phyloP scores from a whole-genome alignment of 2,797 vertebrate species.

The Cephalopachus bancanus region DNA sequence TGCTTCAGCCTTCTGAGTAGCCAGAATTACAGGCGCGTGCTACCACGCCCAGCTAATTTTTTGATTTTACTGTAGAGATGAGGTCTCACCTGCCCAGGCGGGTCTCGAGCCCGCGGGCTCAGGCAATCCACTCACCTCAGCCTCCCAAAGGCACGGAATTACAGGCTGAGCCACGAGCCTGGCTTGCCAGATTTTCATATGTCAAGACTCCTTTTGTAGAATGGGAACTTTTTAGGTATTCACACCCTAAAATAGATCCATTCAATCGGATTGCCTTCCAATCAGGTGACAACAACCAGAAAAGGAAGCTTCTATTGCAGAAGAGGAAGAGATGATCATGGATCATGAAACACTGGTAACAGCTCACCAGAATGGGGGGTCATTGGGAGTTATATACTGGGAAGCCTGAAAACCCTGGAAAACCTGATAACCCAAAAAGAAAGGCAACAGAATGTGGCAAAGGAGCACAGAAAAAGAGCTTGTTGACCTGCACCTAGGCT shows the following conservation, averaged over 20 bases:
- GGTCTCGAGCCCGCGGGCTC: too few relatives aligned
- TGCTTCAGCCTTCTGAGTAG: too few relatives aligned
- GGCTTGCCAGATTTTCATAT: not conserved
- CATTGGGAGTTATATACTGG: not conserved
- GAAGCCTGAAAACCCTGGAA: not conserved
- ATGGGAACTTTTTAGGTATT: not conserved
- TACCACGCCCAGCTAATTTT: too few relatives aligned
- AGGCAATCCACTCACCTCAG: too few relatives aligned
- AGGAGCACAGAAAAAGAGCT: not conserved
- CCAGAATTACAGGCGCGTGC: too few relatives aligned
- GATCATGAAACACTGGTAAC: not conserved
- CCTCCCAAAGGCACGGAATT: too few relatives aligned
- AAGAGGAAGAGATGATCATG: not conserved
- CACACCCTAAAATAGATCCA: not conserved
- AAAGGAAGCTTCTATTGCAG: not conserved
- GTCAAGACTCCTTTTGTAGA: not conserved
- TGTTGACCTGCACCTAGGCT: too few relatives aligned
- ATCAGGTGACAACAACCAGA: not conserved
- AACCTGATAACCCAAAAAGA: not conserved
- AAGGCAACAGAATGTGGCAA: not conserved
- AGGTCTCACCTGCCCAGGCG: too few relatives aligned
- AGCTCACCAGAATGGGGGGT: not conserved
- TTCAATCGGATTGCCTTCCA: not conserved
- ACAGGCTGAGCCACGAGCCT: too few relatives aligned
- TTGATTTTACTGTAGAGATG: too few relatives aligned